Conservation (phyloP, 2,113 vertebrate genomes). For the Tringa solitaria region DNA sequence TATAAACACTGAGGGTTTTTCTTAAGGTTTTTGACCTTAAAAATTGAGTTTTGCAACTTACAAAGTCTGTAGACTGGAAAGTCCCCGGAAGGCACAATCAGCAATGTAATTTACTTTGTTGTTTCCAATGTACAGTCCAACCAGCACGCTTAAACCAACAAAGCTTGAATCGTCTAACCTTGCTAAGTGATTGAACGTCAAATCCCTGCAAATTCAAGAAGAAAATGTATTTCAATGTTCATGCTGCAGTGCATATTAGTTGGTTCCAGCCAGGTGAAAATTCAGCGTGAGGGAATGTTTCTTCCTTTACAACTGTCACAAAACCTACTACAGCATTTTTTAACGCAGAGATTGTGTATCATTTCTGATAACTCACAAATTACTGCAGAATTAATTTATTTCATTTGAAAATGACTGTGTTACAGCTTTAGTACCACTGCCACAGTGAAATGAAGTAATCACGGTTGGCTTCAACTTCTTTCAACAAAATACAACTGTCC, state of each 20-base stretch:
- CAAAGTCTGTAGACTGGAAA: slow-evolving; percentile 87
- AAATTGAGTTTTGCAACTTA: slow-evolving; percentile 76
- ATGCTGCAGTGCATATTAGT: not conserved
- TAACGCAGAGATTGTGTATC: not conserved
- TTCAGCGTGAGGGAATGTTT: not conserved
- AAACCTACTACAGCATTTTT: not conserved
- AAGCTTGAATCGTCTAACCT: slow-evolving; percentile 94
- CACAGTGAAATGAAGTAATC: not conserved
- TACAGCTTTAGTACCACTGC: not conserved
- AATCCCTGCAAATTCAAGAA: slow-evolving; percentile 78
- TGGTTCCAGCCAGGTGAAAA: not conserved
- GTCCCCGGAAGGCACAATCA: slow-evolving; percentile 92
- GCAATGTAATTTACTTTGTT: slow-evolving; percentile 94
- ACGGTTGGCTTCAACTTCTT: not conserved
- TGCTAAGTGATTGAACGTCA: slow-evolving; percentile 88
- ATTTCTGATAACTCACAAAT: not conserved
- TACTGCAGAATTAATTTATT: not conserved
- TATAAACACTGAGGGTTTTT: not conserved
- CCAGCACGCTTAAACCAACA: slow-evolving; percentile 84
- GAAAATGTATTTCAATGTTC: not conserved
- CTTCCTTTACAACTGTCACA: not conserved
- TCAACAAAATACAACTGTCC: not conserved
- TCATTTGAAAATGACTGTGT: slow-evolving; percentile 10
- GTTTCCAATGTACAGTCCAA: slow-evolving; percentile 86
- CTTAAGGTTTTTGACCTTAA: slow-evolving; percentile 26